Percentiles rank a stretch among this genome's conserved stretches.
Evolutionary conservation across 2,113 vertebrate species (phyloP).

Genomic region (Ochotona curzoniae): DNA sequence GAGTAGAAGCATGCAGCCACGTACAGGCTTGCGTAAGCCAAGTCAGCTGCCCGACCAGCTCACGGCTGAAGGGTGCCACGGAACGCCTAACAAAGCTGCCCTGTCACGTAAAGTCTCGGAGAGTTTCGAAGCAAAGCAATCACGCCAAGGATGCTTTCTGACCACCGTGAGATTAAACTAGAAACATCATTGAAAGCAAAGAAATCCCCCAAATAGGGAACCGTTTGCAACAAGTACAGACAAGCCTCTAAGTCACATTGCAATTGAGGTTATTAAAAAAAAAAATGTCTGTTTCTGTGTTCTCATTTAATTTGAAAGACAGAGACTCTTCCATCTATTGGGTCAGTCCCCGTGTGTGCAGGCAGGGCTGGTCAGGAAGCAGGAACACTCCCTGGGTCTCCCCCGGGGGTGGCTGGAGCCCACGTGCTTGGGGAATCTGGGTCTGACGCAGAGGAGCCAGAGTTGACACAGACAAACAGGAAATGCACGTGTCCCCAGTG

Average conservation of each 20-base stretch:
- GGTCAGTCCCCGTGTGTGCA: too few relatives aligned
- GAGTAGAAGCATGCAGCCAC: not conserved
- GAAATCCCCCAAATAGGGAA: not conserved
- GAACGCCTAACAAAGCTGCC: not conserved
- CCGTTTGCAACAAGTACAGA: not conserved
- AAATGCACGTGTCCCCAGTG: too few relatives aligned
- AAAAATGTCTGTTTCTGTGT: too few relatives aligned
- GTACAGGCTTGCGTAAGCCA: not conserved
- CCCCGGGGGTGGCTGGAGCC: too few relatives aligned
- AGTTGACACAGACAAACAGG: too few relatives aligned
- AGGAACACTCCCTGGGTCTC: too few relatives aligned
- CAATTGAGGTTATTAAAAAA: not conserved
- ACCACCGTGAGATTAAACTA: not conserved
- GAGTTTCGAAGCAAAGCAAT: not conserved
- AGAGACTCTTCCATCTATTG: too few relatives aligned
- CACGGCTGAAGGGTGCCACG: not conserved
- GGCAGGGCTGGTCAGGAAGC: too few relatives aligned
- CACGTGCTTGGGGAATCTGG: too few relatives aligned
- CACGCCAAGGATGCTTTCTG: not conserved
- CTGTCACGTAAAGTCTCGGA: not conserved
- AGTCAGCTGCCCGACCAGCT: not conserved
- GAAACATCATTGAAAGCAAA: not conserved
- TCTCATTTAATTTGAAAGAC: too few relatives aligned
- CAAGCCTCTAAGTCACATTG: not conserved
- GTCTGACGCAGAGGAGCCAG: too few relatives aligned